These are phyloP conservation scores for Daubentonia madagascariensis DNA, from an alignment of 2,113 vertebrate species.

Conservation along the genomic window DNA sequence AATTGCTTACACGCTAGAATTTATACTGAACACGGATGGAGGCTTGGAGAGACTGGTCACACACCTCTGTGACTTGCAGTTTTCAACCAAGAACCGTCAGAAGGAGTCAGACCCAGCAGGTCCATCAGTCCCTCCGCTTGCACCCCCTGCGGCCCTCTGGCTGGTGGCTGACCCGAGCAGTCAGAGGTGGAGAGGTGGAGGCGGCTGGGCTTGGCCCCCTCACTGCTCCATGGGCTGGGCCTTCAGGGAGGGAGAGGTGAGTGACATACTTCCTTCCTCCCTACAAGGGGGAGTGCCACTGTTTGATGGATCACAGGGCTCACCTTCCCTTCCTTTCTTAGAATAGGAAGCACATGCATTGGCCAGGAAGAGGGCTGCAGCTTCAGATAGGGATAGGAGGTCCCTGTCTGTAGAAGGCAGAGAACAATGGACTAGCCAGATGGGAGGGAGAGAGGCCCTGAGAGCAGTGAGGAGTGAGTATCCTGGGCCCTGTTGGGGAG, in stretches of 20 bases:
- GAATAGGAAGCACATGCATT: neutral
- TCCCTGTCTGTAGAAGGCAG: neutral
- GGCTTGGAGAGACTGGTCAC: neutral
- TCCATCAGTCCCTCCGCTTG: fast-evolving
- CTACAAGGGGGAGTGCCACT: neutral
- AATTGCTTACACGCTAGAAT: neutral
- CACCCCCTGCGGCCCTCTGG: neutral
- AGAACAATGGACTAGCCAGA: neutral
- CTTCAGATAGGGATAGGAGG: neutral
- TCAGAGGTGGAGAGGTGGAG: neutral
- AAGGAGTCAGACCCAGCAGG: neutral
- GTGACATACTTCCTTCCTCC: neutral
- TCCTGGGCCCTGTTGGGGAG: neutral
- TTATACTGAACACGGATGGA: neutral
- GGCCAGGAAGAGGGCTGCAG: neutral
- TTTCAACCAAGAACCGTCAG: neutral
- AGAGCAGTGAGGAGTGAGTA: neutral
- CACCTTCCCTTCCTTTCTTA: neutral
- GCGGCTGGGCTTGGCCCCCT: neutral
- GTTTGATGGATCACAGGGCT: neutral
- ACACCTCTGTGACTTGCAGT: neutral
- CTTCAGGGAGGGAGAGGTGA: neutral
- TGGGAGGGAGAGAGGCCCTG: neutral
- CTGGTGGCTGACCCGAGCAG: neutral
- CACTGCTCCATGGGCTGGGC: neutral